Conservation (phyloP, 2,888 invertebrate genomes). For the Lasiommata megera region DNA sequence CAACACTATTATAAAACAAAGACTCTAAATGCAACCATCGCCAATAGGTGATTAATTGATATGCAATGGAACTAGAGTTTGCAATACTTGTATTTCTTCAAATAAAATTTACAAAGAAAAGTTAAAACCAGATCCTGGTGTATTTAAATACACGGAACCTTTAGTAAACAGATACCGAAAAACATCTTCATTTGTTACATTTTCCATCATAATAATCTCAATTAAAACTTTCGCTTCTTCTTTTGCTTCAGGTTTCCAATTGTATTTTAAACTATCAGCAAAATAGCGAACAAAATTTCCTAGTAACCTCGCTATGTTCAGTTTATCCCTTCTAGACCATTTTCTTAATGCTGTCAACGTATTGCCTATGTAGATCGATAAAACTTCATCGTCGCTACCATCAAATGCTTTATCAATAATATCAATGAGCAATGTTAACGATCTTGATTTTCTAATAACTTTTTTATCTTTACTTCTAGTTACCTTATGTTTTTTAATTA, state of each 20-base stretch:
- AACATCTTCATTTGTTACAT: constrained; percentile 24
- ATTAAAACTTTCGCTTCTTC: constrained; percentile 44
- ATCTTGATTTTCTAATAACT: constrained; percentile 34
- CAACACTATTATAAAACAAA: no score
- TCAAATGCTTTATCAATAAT: constrained; percentile 47
- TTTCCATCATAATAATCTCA: constrained; percentile 39
- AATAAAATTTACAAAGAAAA: no score
- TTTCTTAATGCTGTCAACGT: constrained; percentile 32
- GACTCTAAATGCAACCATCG: no score
- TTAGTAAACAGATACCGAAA: constrained; percentile 37
- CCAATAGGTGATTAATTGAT: no score
- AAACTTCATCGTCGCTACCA: constrained; percentile 33
- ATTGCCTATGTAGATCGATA: constrained; percentile 38
- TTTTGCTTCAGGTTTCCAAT: constrained; percentile 35
- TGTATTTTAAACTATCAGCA: constrained; percentile 33
- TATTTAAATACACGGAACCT: constrained; percentile 42
- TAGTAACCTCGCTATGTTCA: constrained; percentile 33
- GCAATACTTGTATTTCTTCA: no score
- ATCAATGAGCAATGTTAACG: constrained; percentile 44
- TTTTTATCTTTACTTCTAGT: constrained; percentile 26
- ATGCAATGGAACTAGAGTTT: no score
- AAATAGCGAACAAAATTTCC: constrained; percentile 36
- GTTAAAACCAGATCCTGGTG: background rate
- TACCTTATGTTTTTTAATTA: constrained; percentile 40
- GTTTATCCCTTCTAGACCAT: constrained; percentile 31